A percentile compares a stretch with the other conserved stretches of the same genome.
Conservation (phyloP, 2,888 invertebrate species). For the Lasioglossum pauxillum region DNA sequence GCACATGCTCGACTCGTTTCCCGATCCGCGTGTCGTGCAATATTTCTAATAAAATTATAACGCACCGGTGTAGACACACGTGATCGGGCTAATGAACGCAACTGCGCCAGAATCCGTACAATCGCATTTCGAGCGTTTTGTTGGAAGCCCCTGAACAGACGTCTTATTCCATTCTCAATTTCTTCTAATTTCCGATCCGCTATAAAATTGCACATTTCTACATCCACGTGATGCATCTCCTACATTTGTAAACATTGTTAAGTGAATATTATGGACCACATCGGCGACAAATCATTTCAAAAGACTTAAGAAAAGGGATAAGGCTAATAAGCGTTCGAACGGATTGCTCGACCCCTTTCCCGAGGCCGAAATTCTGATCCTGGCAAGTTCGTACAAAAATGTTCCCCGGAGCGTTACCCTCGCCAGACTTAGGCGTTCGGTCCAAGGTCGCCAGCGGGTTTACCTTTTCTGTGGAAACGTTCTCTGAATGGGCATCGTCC, state of each 20-base stretch:
- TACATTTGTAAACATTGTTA: not conserved
- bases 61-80: constrained; percentile 16
- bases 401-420: not conserved
- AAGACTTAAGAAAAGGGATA: too few species aligned
- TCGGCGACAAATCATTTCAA: rapidly evolving
- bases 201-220: not conserved
- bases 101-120: constrained; percentile 27
- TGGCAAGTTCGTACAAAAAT: not conserved
- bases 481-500: constrained; percentile 16
- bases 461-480: constrained; percentile 2
- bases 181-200: not conserved
- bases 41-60: not conserved
- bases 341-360: not conserved
- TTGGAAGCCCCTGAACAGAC: constrained; percentile 18
- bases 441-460: constrained; percentile 17
- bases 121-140: constrained; percentile 11
- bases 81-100: constrained; percentile 40
- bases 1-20: too few species aligned
- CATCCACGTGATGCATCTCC: not conserved
- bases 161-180: constrained; percentile 7
- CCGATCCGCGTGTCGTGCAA: not conserved
- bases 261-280: not conserved
- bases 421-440: not conserved
- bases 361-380: constrained; percentile 1
- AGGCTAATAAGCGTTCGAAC: not conserved